phyloP scores from a whole-genome alignment of 2,888 invertebrate species.

The Drosophila pseudotakahashii region DNA sequence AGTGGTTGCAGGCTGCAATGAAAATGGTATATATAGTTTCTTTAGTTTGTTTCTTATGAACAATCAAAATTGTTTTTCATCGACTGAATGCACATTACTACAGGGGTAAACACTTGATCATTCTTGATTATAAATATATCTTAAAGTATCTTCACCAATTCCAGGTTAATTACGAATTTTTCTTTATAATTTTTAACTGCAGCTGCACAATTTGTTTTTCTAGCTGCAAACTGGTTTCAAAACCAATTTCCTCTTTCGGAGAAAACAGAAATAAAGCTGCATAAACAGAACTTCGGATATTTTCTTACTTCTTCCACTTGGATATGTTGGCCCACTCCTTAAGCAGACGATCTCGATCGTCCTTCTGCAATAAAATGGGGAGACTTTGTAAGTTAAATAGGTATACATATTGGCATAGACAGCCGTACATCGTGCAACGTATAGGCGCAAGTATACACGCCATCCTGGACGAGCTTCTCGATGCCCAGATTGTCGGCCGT shows the following conservation, averaged over 20 bases:
- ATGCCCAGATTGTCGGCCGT: slow-evolving; percentile 86
- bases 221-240: background rate
- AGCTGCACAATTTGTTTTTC: background rate
- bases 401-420: too few species aligned
- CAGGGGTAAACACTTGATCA: too few species aligned
- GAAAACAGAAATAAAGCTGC: background rate
- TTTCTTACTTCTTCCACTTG: slow-evolving; percentile 87
- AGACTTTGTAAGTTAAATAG: background rate
- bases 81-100: too few species aligned
- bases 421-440: slow-evolving; percentile 90
- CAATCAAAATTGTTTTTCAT: too few species aligned
- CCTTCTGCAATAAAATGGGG: slow-evolving; percentile 82
- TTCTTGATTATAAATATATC: too few species aligned
- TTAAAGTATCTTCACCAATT: too few species aligned
- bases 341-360: slow-evolving; percentile 86
- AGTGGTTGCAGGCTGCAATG: slow-evolving; percentile 87
- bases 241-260: background rate
- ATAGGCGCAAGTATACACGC: slow-evolving; percentile 89
- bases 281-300: background rate
- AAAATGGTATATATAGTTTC: background rate
- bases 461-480: slow-evolving; percentile 87
- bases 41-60: too few species aligned
- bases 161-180: too few species aligned
- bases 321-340: slow-evolving; percentile 89
- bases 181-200: too few species aligned